Conservation (phyloP, 2,113 vertebrate genomes). For the Leucosticte australis region DNA sequence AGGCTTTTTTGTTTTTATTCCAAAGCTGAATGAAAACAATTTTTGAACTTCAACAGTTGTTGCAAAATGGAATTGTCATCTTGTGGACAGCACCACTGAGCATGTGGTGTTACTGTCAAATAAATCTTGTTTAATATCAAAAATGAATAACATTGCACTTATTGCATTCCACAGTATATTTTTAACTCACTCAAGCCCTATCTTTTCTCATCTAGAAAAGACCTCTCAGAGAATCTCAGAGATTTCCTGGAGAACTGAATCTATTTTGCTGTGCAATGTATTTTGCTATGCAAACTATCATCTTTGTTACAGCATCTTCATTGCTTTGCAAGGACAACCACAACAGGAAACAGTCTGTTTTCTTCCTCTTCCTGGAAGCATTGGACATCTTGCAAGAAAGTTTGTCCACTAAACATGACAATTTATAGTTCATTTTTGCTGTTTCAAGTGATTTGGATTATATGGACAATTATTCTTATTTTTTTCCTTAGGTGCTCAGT, state of each 20-base stretch:
- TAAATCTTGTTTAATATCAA: constrained; percentile 48
- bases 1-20: constrained; percentile 54
- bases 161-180: neutral
- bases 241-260: neutral
- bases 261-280: neutral
- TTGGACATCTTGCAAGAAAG: neutral
- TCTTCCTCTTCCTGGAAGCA: neutral
- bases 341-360: neutral
- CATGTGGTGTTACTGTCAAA: constrained; percentile 61
- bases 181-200: constrained; percentile 34
- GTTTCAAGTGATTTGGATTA: neutral
- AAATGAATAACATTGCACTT: constrained; percentile 16
- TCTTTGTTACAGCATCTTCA: neutral
- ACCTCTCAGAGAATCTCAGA: neutral
- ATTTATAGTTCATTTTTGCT: neutral
- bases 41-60: constrained; percentile 58
- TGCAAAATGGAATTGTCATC: constrained; percentile 58
- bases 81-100: constrained; percentile 46
- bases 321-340: neutral
- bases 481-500: neutral
- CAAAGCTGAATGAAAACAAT: constrained; percentile 43
- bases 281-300: neutral
- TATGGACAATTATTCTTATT: neutral
- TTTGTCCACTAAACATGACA: neutral
- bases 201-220: constrained; percentile 38